A percentile compares a stretch with the other conserved stretches of the same genome.
Conservation (phyloP, 2,888 invertebrate genomes). For the Drosophila macrospina region DNA sequence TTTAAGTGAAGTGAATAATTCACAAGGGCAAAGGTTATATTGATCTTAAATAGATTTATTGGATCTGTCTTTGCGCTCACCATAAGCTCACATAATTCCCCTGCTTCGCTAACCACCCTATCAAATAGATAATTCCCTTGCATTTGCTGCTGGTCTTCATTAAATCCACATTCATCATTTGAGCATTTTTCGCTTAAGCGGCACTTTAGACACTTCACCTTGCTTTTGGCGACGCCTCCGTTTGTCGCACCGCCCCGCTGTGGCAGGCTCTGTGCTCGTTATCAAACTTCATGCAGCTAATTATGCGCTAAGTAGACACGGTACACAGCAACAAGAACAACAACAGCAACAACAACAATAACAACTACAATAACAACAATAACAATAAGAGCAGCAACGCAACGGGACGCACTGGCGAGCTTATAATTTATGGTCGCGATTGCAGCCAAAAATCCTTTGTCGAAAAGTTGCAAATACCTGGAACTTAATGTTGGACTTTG, state of each 20-base stretch:
- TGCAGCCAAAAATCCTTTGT: slow-evolving; percentile 81
- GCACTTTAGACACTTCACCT: slow-evolving; percentile 37
- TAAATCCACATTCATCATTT: slow-evolving; percentile 75
- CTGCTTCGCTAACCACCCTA: no score
- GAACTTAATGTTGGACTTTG: slow-evolving; percentile 80
- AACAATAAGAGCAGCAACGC: slow-evolving; percentile 19
- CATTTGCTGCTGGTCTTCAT: slow-evolving; percentile 43
- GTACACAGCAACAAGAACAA: slow-evolving; percentile 30
- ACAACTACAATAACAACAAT: slow-evolving; percentile 23
- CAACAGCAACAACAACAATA: slow-evolving; percentile 26
- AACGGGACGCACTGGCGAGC: slow-evolving; percentile 33
- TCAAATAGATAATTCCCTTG: slow-evolving; percentile 8
- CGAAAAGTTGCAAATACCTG: slow-evolving; percentile 81
- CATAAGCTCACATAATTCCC: neutral
- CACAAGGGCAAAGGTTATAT: neutral
- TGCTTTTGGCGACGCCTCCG: slow-evolving; percentile 5
- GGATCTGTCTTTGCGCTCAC: neutral
- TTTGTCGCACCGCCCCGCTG: slow-evolving; percentile 19
- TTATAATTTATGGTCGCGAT: slow-evolving; percentile 76
- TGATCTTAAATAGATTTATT: slow-evolving; percentile 9
- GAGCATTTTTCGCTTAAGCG: slow-evolving; percentile 53
- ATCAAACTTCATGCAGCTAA: slow-evolving; percentile 77
- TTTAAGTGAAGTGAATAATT: neutral
- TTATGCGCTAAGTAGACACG: slow-evolving; percentile 79
- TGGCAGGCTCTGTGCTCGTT: slow-evolving; percentile 20